Evolutionary conservation across 2,797 vertebrate genomes (phyloP).

Genomic region (Macrochelys suwanniensis): DNA sequence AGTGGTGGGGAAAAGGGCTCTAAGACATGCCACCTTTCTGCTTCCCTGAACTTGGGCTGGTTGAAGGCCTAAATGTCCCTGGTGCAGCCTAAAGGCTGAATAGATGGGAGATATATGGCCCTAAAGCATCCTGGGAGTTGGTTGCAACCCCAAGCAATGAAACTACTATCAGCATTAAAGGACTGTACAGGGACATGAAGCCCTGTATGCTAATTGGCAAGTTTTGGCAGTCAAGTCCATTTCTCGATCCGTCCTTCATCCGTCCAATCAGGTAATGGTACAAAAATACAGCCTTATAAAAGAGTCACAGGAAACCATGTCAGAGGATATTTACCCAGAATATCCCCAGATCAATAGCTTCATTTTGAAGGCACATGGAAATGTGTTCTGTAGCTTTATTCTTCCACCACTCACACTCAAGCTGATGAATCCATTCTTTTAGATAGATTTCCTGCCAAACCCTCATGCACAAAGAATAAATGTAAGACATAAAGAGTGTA

Average conservation of each 20-base stretch:
- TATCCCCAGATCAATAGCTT: background rate
- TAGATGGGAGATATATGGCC: background rate
- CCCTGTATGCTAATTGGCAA: background rate
- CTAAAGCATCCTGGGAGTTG: background rate
- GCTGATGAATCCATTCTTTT: background rate
- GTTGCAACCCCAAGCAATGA: background rate
- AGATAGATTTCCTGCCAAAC: background rate
- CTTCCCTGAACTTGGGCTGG: background rate
- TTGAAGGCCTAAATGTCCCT: background rate
- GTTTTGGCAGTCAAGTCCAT: background rate
- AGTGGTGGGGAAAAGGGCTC: background rate
- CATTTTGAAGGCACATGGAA: background rate
- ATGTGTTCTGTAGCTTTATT: background rate
- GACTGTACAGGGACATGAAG: background rate
- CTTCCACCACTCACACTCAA: rapidly evolving
- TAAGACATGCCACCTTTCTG: background rate
- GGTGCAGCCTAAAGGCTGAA: background rate
- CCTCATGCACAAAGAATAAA: background rate
- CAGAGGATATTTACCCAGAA: background rate
- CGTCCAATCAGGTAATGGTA: background rate
- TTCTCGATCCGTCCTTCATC: background rate
- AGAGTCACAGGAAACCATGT: background rate
- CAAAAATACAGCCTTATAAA: background rate
- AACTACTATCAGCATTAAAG: background rate
- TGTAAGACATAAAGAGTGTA: background rate